Evolutionary conservation across 2,797 vertebrate genomes (phyloP).

Genomic region (Rousettus madagascariensis): DNA sequence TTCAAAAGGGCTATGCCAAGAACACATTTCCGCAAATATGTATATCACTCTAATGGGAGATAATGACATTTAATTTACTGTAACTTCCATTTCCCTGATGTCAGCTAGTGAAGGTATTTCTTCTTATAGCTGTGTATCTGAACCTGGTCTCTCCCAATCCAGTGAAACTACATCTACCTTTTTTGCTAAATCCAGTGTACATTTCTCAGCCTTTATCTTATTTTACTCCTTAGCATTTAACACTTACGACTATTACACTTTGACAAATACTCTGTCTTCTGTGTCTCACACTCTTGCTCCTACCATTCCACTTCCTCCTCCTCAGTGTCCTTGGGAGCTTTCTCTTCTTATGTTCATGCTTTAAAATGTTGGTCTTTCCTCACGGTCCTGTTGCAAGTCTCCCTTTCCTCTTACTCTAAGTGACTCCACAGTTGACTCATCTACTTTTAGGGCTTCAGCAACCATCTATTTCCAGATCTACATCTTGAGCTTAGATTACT

Average conservation of each 20-base stretch:
- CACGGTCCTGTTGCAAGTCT: neutral
- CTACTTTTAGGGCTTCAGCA: neutral
- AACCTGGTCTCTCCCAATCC: neutral
- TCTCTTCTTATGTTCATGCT: neutral
- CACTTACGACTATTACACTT: neutral
- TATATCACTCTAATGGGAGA: neutral
- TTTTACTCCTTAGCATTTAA: neutral
- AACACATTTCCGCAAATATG: neutral
- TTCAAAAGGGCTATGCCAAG: neutral
- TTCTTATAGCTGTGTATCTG: neutral
- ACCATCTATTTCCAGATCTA: neutral
- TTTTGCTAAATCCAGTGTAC: neutral
- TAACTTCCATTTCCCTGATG: neutral
- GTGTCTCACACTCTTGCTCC: neutral
- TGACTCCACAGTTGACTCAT: neutral
- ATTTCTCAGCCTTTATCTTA: neutral
- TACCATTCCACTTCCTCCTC: neutral
- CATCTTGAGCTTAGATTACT: neutral
- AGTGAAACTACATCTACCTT: neutral
- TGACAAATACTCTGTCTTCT: neutral
- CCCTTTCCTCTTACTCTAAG: neutral
- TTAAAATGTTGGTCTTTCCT: neutral
- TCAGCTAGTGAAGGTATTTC: neutral
- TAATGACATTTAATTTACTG: neutral
- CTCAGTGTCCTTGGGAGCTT: neutral